phyloP scores from a whole-genome alignment of 2,113 vertebrate genomes.

The Siniperca chuatsi region DNA sequence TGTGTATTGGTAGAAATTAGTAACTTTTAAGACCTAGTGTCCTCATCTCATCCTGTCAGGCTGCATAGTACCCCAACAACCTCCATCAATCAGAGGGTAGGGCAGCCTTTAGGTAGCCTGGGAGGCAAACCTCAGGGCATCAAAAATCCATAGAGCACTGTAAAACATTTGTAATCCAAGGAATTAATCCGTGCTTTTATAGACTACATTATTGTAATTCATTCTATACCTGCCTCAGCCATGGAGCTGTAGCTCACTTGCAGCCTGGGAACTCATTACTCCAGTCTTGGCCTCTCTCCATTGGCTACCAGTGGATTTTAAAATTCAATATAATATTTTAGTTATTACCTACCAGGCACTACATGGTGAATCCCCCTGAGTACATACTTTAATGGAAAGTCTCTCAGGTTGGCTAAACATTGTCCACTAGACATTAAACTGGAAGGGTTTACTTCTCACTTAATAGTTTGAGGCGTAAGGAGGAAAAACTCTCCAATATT shows the following conservation, averaged over 20 bases:
- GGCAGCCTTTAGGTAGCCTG: background rate
- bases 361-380: background rate
- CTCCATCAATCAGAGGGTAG: background rate
- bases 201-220: constrained; percentile 30
- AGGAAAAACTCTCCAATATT: background rate
- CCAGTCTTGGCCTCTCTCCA: background rate
- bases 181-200: constrained; percentile 7
- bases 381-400: background rate
- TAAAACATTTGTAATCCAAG: constrained; percentile 5
- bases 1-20: background rate
- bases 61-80: background rate
- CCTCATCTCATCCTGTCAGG: background rate
- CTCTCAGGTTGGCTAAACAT: background rate
- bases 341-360: background rate
- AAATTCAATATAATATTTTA: background rate
- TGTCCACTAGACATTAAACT: background rate
- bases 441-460: background rate
- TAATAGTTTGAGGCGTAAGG: background rate
- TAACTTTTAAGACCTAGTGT: background rate
- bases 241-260: background rate
- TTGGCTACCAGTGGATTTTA: background rate
- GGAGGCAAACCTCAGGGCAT: background rate
- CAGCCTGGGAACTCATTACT: constrained; percentile 7
- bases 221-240: constrained; percentile 11
- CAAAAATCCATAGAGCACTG: background rate